Conservation (phyloP, 2,113 vertebrate species). For the Bufo bufo region DNA sequence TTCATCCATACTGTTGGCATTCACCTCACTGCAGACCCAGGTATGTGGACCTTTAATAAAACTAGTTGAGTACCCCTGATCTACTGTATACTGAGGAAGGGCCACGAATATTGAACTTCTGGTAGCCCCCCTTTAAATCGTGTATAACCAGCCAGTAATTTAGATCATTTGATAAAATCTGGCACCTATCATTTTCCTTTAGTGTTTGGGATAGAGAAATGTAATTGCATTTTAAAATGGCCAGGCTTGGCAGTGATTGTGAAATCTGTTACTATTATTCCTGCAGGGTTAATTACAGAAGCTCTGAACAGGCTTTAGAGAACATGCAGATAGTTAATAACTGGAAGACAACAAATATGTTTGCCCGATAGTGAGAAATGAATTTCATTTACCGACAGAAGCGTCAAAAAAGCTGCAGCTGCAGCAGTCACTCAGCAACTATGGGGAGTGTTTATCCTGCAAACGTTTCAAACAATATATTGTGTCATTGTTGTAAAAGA, state of each 20-base stretch:
- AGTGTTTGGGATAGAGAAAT: neutral
- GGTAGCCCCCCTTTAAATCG: too few relatives aligned
- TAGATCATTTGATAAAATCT: neutral
- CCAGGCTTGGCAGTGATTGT: neutral
- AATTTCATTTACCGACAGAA: neutral
- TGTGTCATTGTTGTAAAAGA: too few relatives aligned
- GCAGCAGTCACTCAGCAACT: too few relatives aligned
- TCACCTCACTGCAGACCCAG: too few relatives aligned
- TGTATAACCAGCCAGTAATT: neutral
- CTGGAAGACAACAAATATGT: neutral
- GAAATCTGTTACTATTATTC: neutral
- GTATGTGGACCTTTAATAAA: too few relatives aligned
- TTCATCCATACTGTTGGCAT: too few relatives aligned
- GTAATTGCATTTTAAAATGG: neutral
- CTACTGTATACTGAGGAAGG: too few relatives aligned
- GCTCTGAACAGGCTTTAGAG: neutral
- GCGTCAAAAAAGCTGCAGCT: neutral
- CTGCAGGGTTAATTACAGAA: neutral
- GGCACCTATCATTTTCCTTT: neutral
- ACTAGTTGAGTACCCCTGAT: too few relatives aligned
- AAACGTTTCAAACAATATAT: neutral
- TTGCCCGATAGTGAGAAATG: neutral
- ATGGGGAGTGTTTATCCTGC: neutral
- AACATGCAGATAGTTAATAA: slow-evolving; percentile 14
- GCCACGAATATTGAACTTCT: too few relatives aligned